phyloP scores from a whole-genome alignment of 2,797 vertebrate species.

The Malurus leucopterus region DNA sequence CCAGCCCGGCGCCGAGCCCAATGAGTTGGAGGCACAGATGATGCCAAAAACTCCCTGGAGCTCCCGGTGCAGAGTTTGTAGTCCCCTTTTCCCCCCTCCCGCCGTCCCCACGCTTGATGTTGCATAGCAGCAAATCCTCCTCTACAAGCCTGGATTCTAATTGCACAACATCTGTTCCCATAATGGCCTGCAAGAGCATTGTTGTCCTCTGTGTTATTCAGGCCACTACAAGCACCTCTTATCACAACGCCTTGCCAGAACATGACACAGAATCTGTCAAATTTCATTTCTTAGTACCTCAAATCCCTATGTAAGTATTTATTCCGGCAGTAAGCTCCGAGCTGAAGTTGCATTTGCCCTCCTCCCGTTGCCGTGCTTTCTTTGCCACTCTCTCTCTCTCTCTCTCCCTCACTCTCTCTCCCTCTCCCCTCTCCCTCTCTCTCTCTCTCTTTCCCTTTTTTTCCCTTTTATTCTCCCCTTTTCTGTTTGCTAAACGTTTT shows the following conservation, averaged over 20 bases:
- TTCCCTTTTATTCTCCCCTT: conserved; percentile 84
- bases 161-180: conserved; percentile 85
- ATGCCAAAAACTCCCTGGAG: conserved; percentile 72
- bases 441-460: conserved; percentile 68
- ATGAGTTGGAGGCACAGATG: conserved; percentile 58
- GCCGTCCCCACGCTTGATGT: conserved; percentile 67
- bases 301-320: conserved; percentile 86
- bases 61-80: conserved; percentile 55
- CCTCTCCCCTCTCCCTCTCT: neutral
- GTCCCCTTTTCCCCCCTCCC: conserved; percentile 4
- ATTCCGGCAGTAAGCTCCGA: conserved; percentile 78
- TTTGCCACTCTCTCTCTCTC: conserved; percentile 74
- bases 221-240: conserved; percentile 86
- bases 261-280: conserved; percentile 88
- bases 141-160: conserved; percentile 77
- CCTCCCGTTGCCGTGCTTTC: conserved; percentile 79
- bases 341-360: conserved; percentile 73
- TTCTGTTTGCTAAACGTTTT: conserved; percentile 98
- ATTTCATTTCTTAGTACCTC: conserved; percentile 87
- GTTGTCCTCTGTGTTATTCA: conserved; percentile 84
- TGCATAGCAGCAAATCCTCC: conserved; percentile 79
- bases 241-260: conserved; percentile 84
- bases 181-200: conserved; percentile 82
- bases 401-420: conserved; percentile 22
- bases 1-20: conserved; percentile 65